These are phyloP conservation scores for Urocynchramus pylzowi DNA, from an alignment of 2,113 vertebrate species.

Conservation along the genomic window DNA sequence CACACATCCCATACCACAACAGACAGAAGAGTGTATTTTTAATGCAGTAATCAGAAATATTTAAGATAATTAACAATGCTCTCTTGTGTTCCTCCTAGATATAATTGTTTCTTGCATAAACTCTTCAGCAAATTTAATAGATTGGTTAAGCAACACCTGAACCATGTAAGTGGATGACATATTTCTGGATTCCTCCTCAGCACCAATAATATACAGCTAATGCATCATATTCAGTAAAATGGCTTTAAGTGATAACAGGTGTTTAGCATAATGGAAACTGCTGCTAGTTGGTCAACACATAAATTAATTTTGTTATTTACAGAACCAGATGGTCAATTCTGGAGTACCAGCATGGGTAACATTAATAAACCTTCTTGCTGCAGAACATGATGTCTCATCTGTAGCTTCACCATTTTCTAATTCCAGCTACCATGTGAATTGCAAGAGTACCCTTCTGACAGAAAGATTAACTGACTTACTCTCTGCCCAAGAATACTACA, in stretches of 20 bases:
- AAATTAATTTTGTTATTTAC: slow-evolving; percentile 71
- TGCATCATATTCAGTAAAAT: slow-evolving; percentile 28
- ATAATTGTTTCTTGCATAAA: not conserved
- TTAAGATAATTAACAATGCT: slow-evolving; percentile 10
- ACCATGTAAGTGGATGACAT: slow-evolving; percentile 9
- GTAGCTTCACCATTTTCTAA: slow-evolving; percentile 12
- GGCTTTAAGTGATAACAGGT: slow-evolving; percentile 52
- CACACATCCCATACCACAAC: not conserved
- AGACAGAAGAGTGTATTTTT: not conserved
- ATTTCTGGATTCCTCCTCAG: not conserved
- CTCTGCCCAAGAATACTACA: not conserved
- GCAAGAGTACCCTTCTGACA: slow-evolving; percentile 18
- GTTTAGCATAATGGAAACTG: slow-evolving; percentile 59
- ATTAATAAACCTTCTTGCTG: slow-evolving; percentile 27
- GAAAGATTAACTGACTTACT: slow-evolving; percentile 27
- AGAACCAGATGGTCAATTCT: slow-evolving; percentile 65
- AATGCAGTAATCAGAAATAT: not conserved
- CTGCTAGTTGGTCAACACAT: slow-evolving; percentile 61
- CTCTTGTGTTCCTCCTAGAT: not conserved
- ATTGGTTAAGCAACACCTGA: not conserved
- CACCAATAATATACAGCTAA: not conserved
- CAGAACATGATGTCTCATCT: slow-evolving; percentile 19
- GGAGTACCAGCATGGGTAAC: slow-evolving; percentile 52
- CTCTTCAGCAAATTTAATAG: not conserved
- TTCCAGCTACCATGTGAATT: slow-evolving; percentile 27